Conservation (phyloP, 2,113 vertebrate species). For the Lepidothrix coronata region DNA sequence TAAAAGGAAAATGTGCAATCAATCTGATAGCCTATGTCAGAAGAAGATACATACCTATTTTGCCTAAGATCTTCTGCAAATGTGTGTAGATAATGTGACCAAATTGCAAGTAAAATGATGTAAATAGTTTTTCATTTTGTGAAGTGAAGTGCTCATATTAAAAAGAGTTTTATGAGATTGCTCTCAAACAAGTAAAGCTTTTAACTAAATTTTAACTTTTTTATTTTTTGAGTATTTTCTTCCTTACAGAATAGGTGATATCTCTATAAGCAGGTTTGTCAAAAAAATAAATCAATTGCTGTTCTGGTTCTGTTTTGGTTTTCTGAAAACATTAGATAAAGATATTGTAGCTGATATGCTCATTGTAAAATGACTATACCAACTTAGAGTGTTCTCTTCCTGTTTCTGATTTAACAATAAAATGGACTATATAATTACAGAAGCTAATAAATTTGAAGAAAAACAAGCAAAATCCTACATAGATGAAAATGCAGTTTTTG, state of each 20-base stretch:
- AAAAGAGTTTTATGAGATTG: constrained; percentile 79
- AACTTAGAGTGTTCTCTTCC: constrained; percentile 20
- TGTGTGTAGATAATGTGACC: constrained; percentile 70
- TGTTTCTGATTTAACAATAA: constrained; percentile 13
- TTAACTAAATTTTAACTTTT: constrained; percentile 63
- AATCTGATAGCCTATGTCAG: constrained; percentile 49
- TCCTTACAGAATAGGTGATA: neutral
- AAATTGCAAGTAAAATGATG: constrained; percentile 66
- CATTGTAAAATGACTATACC: constrained; percentile 9
- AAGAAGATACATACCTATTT: constrained; percentile 49
- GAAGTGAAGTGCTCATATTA: constrained; percentile 76
- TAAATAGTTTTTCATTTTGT: constrained; percentile 80
- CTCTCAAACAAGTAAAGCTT: constrained; percentile 63
- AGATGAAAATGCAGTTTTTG: neutral
- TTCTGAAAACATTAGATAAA: neutral
- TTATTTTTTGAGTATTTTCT: constrained; percentile 58
- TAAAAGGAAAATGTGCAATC: constrained; percentile 65
- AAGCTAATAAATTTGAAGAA: neutral
- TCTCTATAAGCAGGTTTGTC: constrained; percentile 41
- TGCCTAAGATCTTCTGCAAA: constrained; percentile 54
- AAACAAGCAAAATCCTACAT: neutral
- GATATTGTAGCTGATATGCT: constrained; percentile 26
- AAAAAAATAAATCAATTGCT: neutral
- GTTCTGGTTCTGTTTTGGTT: constrained; percentile 41
- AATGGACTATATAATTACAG: neutral